phyloP scores from a whole-genome alignment of 2,797 vertebrate species.

The Nyctibius grandis region DNA sequence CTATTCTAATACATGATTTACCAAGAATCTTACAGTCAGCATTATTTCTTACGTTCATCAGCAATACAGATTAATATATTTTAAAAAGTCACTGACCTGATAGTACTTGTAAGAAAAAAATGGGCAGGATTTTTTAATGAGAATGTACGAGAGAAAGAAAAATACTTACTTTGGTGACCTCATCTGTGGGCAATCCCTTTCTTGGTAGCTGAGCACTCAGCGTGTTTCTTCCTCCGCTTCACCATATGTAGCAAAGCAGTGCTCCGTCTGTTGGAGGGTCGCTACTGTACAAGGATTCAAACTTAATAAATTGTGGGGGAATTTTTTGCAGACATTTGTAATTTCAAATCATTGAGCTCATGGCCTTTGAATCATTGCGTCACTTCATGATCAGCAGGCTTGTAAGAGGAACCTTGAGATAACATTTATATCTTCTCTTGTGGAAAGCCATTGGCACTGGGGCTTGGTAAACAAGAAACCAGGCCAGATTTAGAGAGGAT shows the following conservation, averaged over 20 bases:
- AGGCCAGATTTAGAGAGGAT: not conserved
- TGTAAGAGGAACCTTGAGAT: not conserved
- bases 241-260: fast-evolving
- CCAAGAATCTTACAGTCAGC: not conserved
- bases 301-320: not conserved
- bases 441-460: not conserved
- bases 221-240: not conserved
- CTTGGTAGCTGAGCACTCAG: not conserved
- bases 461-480: not conserved
- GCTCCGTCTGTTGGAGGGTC: not conserved
- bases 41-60: not conserved
- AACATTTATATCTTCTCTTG: not conserved
- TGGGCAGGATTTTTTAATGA: not conserved
- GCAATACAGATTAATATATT: not conserved
- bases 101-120: not conserved
- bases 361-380: not conserved
- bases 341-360: not conserved
- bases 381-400: not conserved
- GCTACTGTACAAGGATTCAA: not conserved
- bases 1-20: not conserved
- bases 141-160: not conserved
- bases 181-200: not conserved
- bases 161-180: not conserved
- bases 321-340: not conserved
- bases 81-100: not conserved